A percentile compares a stretch with the other conserved stretches of the same genome.
Conservation (phyloP, 2,888 invertebrate genomes). For the Sarcophaga caerulescens region DNA sequence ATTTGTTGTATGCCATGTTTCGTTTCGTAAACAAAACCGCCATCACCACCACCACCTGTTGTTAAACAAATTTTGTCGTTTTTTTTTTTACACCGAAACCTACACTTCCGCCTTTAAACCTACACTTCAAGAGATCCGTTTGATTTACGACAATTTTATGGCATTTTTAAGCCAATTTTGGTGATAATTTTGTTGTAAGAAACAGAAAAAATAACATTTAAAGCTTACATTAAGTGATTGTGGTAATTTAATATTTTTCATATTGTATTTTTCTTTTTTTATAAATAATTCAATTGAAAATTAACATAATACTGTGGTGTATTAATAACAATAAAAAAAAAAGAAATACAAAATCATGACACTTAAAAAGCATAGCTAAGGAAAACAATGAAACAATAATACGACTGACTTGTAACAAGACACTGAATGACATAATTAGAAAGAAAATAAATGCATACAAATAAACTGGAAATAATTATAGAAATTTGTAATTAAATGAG, state of each 20-base stretch:
- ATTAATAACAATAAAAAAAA: no score
- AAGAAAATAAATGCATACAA: no score
- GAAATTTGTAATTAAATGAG: no score
- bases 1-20: no score
- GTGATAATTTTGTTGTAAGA: not conserved
- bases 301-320: not conserved
- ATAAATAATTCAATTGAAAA: constrained; percentile 22
- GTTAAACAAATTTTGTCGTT: not conserved
- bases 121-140: not conserved
- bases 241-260: constrained; percentile 34
- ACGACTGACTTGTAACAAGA: no score
- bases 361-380: not conserved
- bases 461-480: no score
- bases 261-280: no score
- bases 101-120: constrained; percentile 36
- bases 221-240: not conserved
- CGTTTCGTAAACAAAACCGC: no score
- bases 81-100: constrained; percentile 1
- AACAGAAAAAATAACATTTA: not conserved
- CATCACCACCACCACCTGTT: not conserved
- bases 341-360: constrained; percentile 1
- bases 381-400: not conserved
- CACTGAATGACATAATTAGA: no score
- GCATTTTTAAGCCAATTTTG: not conserved
- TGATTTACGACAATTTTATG: constrained; percentile 2